A percentile compares a stretch with the other conserved stretches of the same genome.
phyloP scores from a whole-genome alignment of 2,888 invertebrate genomes.

The Gastracanthus pulcherrimus region DNA sequence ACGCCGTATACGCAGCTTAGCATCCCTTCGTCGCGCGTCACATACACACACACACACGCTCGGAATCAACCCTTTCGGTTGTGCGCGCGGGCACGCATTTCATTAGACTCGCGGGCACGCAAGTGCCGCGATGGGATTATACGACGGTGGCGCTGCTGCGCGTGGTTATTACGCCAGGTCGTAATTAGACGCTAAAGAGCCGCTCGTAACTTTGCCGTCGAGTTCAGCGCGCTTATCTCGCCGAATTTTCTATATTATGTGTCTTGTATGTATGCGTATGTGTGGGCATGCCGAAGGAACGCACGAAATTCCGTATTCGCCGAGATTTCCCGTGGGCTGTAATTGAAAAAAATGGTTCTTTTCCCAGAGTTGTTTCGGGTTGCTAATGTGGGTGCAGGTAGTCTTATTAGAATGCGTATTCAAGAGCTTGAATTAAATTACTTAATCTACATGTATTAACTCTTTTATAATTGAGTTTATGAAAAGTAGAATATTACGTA shows the following conservation, averaged over 20 bases:
- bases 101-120: conserved; percentile 68
- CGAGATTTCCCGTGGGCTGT: too few species aligned
- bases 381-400: too few species aligned
- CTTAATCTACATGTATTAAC: too few species aligned
- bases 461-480: too few species aligned
- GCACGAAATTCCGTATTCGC: too few species aligned
- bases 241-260: conserved; percentile 25
- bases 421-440: too few species aligned
- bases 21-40: conserved; percentile 50
- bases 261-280: not conserved
- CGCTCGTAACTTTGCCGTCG: conserved; percentile 55
- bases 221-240: conserved; percentile 47
- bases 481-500: too few species aligned
- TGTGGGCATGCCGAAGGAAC: too few species aligned
- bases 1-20: not conserved
- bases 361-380: too few species aligned
- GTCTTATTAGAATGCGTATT: too few species aligned
- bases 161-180: conserved; percentile 53
- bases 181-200: conserved; percentile 60
- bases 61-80: conserved; percentile 42
- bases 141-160: not conserved
- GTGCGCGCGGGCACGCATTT: conserved; percentile 72
- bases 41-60: not conserved
- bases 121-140: conserved; percentile 58
- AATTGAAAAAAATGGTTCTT: too few species aligned